Conservation (phyloP, 2,888 invertebrate genomes). For the Didymodactylos carnosus region DNA sequence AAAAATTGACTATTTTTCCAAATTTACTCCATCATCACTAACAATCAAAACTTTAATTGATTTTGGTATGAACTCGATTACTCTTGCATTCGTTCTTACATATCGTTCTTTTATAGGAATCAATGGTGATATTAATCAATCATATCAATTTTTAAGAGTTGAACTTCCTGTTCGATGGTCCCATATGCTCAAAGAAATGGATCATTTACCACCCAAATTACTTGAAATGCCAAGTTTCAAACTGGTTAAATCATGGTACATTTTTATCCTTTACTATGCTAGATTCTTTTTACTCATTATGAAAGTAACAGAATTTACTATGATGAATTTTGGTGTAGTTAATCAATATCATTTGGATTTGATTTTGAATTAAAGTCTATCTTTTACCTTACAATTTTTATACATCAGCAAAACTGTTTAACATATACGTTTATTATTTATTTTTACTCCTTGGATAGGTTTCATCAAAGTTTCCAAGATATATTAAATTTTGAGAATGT, state of each 20-base stretch:
- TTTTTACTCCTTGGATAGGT: slow-evolving; percentile 69
- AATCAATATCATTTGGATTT: too few relatives aligned
- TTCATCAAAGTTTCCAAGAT: slow-evolving; percentile 59
- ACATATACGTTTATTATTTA: too few relatives aligned
- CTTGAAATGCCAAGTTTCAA: not conserved
- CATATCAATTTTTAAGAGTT: slow-evolving; percentile 76
- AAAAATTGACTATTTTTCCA: not conserved
- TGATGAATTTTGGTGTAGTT: too few relatives aligned
- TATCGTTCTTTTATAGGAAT: not conserved
- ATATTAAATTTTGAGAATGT: slow-evolving; percentile 69
- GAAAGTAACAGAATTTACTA: too few relatives aligned
- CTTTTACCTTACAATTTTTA: too few relatives aligned
- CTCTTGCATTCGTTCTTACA: not conserved
- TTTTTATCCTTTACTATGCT: too few relatives aligned
- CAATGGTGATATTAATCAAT: slow-evolving; percentile 36
- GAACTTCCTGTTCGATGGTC: slow-evolving; percentile 87
- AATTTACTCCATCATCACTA: slow-evolving; percentile 10
- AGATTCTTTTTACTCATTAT: too few relatives aligned
- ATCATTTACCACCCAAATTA: slow-evolving; percentile 56
- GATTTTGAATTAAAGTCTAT: too few relatives aligned
- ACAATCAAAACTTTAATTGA: slow-evolving; percentile 8
- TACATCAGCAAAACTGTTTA: too few relatives aligned
- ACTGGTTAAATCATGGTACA: not conserved
- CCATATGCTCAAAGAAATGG: slow-evolving; percentile 98
- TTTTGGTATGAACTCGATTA: not conserved